phyloP scores from a whole-genome alignment of 2,888 invertebrate species.

The Stenolophus ochropezus region DNA sequence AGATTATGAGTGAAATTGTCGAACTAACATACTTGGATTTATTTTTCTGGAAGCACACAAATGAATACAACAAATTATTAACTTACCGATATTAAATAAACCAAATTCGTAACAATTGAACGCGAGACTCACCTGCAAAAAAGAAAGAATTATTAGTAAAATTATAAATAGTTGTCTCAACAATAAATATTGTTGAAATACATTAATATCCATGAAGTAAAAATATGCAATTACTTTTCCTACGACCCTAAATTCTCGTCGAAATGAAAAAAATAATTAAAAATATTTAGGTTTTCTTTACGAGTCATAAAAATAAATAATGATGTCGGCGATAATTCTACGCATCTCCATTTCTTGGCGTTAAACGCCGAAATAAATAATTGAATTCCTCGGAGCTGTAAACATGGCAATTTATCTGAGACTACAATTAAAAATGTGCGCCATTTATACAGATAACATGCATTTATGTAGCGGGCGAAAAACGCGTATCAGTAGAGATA shows the following conservation, averaged over 20 bases:
- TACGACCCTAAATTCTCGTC: neutral
- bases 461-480: neutral
- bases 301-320: neutral
- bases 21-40: no score
- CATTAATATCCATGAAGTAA: no score
- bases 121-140: no score
- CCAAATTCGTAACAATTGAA: no score
- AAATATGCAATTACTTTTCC: no score
- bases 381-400: neutral
- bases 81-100: no score
- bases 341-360: neutral
- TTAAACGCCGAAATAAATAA: neutral
- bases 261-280: neutral
- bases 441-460: slow-evolving; percentile 32
- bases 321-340: neutral
- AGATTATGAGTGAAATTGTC: no score
- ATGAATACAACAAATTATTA: no score
- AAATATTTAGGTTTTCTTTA: neutral
- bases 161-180: no score
- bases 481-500: slow-evolving; percentile 34
- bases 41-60: no score
- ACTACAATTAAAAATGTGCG: neutral
- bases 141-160: no score
- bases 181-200: no score
- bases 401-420: slow-evolving; percentile 7